A percentile compares a stretch with the other conserved stretches of the same genome.
phyloP scores from a whole-genome alignment of 1,140 invertebrate genomes.

The Drosophila navojoa region DNA sequence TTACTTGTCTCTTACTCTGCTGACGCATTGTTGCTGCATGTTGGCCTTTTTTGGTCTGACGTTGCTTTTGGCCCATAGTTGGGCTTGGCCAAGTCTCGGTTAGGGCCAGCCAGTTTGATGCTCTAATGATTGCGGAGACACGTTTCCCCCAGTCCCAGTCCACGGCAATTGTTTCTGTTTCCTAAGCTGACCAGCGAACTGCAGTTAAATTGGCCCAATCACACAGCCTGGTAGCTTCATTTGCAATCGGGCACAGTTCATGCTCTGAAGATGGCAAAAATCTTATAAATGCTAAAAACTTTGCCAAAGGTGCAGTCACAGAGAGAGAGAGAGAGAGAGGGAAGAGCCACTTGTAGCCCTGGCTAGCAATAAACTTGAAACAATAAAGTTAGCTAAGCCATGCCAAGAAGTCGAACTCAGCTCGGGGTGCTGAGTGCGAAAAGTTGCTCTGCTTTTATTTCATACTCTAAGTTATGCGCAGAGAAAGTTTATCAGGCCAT shows the following conservation, averaged over 20 bases:
- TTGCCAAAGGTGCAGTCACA: constrained; percentile 46
- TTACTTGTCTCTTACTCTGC: constrained; percentile 3
- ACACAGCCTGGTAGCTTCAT: constrained; percentile 66
- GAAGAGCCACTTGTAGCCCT: constrained; percentile 47
- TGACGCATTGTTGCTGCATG: constrained; percentile 38
- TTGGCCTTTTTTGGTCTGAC: constrained; percentile 67
- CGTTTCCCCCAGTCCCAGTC: constrained; percentile 14
- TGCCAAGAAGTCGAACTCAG: constrained; percentile 18
- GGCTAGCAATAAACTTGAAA: constrained; percentile 48
- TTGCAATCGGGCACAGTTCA: constrained; percentile 45
- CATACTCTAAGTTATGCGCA: constrained; percentile 63
- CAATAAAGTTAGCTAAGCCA: constrained; percentile 46
- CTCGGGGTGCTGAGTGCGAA: constrained; percentile 27
- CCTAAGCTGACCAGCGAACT: constrained; percentile 29
- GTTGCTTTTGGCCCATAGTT: constrained; percentile 25
- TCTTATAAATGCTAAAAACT: constrained; percentile 45
- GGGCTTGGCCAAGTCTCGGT: constrained; percentile 24
- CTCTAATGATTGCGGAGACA: constrained; percentile 60
- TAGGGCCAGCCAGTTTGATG: constrained; percentile 34
- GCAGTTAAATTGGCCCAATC: constrained; percentile 66
- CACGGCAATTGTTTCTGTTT: constrained; percentile 15
- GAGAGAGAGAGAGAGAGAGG: neutral
- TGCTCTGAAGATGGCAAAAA: constrained; percentile 13
- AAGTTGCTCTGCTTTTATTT: constrained; percentile 45
- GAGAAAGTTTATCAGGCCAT: constrained; percentile 65